phyloP scores from a whole-genome alignment of 2,797 vertebrate genomes.

The Champsocephalus esox region DNA sequence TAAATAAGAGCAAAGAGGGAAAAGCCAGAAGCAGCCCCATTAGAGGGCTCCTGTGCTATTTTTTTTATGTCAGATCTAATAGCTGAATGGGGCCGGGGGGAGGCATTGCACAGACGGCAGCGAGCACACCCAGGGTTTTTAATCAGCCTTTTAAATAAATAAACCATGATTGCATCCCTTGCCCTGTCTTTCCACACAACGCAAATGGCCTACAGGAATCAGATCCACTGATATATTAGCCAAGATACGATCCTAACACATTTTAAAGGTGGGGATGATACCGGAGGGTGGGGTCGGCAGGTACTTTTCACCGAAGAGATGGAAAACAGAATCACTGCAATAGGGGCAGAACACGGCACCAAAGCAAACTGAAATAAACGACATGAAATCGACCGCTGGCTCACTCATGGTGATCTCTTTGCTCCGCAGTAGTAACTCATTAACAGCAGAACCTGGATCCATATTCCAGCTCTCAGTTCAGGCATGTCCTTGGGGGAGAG shows the following conservation, averaged over 20 bases:
- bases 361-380: conserved; percentile 44
- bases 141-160: conserved; percentile 71
- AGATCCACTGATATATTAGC: conserved; percentile 55
- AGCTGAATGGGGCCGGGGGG: conserved; percentile 43
- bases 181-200: conserved; percentile 36
- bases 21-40: conserved; percentile 29
- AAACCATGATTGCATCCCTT: conserved; percentile 49
- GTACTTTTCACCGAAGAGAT: conserved; percentile 42
- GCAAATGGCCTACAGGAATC: conserved; percentile 50
- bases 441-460: conserved; percentile 48
- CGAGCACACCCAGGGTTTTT: conserved; percentile 45
- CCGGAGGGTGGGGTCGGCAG: neutral
- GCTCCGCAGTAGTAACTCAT: conserved; percentile 43
- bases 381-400: conserved; percentile 27
- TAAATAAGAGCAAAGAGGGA: conserved; percentile 31
- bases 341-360: neutral
- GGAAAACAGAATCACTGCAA: conserved; percentile 27
- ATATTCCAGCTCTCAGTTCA: conserved; percentile 40
- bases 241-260: conserved; percentile 55
- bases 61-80: conserved; percentile 49
- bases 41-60: conserved; percentile 20
- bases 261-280: conserved; percentile 39
- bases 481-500: conserved; percentile 41
- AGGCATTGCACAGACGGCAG: conserved; percentile 13
- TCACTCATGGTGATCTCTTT: conserved; percentile 14